Evolutionary conservation across 2,888 invertebrate species (phyloP).

Genomic region (Helleia helle): DNA sequence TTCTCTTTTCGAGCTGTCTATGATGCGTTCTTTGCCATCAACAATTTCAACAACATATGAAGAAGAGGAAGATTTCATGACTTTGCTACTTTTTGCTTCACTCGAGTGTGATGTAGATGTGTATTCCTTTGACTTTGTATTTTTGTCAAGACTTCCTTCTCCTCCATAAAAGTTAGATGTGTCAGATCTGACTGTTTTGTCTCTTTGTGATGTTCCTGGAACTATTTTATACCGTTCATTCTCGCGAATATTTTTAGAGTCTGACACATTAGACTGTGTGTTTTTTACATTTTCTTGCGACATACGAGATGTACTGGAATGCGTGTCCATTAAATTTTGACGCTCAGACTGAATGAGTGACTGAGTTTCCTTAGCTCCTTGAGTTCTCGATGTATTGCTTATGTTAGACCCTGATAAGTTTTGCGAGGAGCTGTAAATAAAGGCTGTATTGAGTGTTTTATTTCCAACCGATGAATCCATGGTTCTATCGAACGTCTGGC

Average conservation of each 20-base stretch:
- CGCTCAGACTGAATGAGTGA: conserved; percentile 61
- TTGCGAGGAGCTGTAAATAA: conserved; percentile 43
- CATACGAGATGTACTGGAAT: conserved; percentile 29
- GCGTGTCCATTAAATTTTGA: conserved; percentile 41
- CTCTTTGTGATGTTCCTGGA: conserved; percentile 38
- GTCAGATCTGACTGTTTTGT: conserved; percentile 42
- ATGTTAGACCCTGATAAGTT: conserved; percentile 33
- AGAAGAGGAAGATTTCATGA: conserved; percentile 75
- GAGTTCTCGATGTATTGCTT: conserved; percentile 42
- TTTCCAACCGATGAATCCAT: conserved; percentile 47
- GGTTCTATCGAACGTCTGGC: conserved; percentile 51
- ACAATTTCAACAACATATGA: conserved; percentile 79
- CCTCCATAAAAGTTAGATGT: conserved; percentile 53
- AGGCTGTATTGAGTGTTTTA: conserved; percentile 59
- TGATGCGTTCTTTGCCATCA: conserved; percentile 76
- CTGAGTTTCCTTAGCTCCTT: conserved; percentile 50
- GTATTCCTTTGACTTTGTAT: conserved; percentile 44
- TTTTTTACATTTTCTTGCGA: conserved; percentile 25
- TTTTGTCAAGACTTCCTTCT: conserved; percentile 47
- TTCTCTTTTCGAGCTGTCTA: conserved; percentile 75
- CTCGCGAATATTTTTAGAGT: conserved; percentile 41
- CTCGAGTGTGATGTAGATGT: conserved; percentile 56
- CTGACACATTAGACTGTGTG: conserved; percentile 24
- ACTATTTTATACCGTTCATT: conserved; percentile 41
- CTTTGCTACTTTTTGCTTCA: conserved; percentile 69